Base-by-base conservation (phyloP, 2,888 invertebrate species). In the Brachylomia viminalis region DNA sequence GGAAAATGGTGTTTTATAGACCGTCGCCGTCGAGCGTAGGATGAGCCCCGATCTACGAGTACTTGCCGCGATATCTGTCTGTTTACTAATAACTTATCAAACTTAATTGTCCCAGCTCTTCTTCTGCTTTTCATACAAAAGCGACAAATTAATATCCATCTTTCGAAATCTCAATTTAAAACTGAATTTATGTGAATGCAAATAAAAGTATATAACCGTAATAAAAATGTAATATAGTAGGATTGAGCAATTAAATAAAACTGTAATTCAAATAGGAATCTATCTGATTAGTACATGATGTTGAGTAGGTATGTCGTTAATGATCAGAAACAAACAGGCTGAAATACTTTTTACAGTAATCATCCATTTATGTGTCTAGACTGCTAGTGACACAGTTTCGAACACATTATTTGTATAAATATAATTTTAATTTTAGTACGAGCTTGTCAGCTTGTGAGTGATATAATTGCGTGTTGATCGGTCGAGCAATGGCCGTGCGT, bases 1-100 rank as follows among this genome's bases (percentile, higher is more conserved):
- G 88, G 88, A 89, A 90, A 89, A 90, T 90, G 86, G 89, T 86
- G 90, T 87, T 86, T 88, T 86, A 86, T 88, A 86, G 81, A 80
- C 84, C 82, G 84, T 79, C 80, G 80, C 72, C 79, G 68, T 2
- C 49, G 80, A 47, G 90, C 90, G 91, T 91, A 88, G 89, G 87
- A 82, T 76, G 89, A 75, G 69, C 77, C n/a, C 59, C 79, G 84
- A 80, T 79, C 84, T 72, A 77, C n/a, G n/a, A n/a, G n/a, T n/a
- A n/a, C 75, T 81, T 72, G 80, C 71, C 33, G 76, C 77, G 80
- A 83, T 82, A 84, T 79, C 79, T 80, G 75, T 81, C 78, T 79
- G 72, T 69, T 84, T 66, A 82, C 85, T 77, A 77, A 84, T 85
- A 81, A 86, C 78, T 87, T 87, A 82, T 67, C 72, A 30, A 71